phyloP scores from a whole-genome alignment of 1,140 invertebrate species.

The Acromyrmex echinatior region DNA sequence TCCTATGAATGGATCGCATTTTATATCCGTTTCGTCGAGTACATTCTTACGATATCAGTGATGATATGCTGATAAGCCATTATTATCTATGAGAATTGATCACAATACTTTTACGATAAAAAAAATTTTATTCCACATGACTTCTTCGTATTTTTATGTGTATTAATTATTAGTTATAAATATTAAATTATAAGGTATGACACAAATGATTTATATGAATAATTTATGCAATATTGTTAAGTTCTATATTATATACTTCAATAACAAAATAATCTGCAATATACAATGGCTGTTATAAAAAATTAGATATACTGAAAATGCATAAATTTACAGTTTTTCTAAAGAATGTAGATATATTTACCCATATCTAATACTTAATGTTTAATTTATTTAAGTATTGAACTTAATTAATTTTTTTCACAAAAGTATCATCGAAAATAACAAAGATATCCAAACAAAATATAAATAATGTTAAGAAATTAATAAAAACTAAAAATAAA shows the following conservation, averaged over 20 bases:
- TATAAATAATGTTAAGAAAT: not conserved
- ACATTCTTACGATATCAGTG: not conserved
- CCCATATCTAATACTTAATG: not conserved
- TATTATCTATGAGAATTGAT: not conserved
- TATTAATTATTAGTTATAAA: not conserved
- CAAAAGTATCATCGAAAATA: not conserved
- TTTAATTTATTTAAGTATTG: not conserved
- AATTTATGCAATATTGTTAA: not conserved
- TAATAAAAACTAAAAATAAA: not conserved
- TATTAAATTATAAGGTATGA: not conserved
- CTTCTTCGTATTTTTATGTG: not conserved
- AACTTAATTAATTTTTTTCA: not conserved
- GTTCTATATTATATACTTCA: not conserved
- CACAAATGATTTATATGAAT: not conserved
- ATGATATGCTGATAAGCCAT: not conserved
- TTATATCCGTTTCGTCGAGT: slow-evolving; percentile 54
- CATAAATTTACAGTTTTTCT: not conserved
- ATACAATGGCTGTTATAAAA: not conserved
- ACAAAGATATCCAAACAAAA: not conserved
- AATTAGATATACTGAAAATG: not conserved
- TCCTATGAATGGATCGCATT: not conserved
- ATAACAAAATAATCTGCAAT: not conserved
- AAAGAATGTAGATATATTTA: not conserved
- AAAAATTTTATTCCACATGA: not conserved
- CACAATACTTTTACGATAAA: slow-evolving; percentile 17